Evolutionary conservation across 2,888 invertebrate genomes (phyloP).

Genomic region (Drosophila borealis): DNA sequence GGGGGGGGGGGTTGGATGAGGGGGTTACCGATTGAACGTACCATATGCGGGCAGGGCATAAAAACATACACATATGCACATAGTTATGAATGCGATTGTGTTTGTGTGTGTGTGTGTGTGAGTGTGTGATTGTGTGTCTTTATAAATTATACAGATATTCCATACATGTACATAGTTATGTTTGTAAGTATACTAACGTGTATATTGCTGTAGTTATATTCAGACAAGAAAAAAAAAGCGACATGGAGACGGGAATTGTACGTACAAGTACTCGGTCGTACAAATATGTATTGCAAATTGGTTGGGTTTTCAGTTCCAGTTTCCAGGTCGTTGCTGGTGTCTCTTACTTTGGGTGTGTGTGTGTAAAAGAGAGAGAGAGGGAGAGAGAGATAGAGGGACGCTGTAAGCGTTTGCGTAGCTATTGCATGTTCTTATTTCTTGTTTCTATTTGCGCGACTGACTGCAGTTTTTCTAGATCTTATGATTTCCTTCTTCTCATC

Average conservation of each 20-base stretch:
- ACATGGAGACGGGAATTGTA: conserved; percentile 50
- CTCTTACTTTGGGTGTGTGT: conserved; percentile 19
- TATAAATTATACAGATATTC: conserved; percentile 57
- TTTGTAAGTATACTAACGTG: conserved; percentile 44
- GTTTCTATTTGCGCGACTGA: conserved; percentile 46
- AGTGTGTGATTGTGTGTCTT: conserved; percentile 30
- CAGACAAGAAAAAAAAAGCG: conserved; percentile 45
- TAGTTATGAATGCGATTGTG: conserved; percentile 36
- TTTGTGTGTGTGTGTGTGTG: conserved; percentile 1
- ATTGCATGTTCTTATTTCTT: conserved; percentile 63
- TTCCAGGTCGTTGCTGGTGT: conserved; percentile 65
- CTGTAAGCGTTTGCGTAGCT: conserved; percentile 55
- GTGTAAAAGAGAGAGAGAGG: conserved; percentile 23
- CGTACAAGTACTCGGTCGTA: conserved; percentile 25
- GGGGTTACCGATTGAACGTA: conserved; percentile 35
- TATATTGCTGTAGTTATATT: conserved; percentile 48
- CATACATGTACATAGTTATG: conserved; percentile 35
- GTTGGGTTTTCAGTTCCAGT: conserved; percentile 76
- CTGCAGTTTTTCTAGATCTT: conserved; percentile 61
- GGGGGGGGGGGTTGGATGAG: neutral
- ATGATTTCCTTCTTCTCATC: conserved; percentile 50
- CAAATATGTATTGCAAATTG: conserved; percentile 77
- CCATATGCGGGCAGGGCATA: conserved; percentile 74
- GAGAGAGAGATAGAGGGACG: conserved; percentile 12
- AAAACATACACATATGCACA: conserved; percentile 45